These are phyloP conservation scores for Notarius quadriscutis DNA, from an alignment of 2,113 vertebrate species.

Conservation along the genomic window DNA sequence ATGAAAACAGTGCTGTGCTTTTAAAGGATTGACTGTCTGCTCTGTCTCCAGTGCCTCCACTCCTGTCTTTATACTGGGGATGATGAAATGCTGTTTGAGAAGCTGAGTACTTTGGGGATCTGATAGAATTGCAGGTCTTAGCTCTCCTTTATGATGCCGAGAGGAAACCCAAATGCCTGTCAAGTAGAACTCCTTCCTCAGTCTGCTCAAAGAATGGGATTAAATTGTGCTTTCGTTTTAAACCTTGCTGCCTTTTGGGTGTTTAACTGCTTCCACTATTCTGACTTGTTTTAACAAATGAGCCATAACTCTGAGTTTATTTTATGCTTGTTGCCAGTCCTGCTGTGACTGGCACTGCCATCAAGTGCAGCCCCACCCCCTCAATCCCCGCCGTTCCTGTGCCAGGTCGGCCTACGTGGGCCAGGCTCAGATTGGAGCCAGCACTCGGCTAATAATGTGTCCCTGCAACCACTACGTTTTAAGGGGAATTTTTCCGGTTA, in stretches of 20 bases:
- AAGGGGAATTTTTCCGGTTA: constrained; percentile 20
- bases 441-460: constrained; percentile 33
- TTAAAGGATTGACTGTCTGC: constrained; percentile 26
- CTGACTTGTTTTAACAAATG: not conserved
- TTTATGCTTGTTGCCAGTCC: not conserved
- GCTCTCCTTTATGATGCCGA: constrained; percentile 26
- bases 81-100: constrained; percentile 43
- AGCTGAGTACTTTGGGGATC: constrained; percentile 25
- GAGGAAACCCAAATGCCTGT: constrained; percentile 2
- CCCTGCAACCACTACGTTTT: constrained; percentile 25
- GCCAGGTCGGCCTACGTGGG: not conserved
- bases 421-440: constrained; percentile 31
- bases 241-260: not conserved
- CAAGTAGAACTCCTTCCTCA: not conserved
- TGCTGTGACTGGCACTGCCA: constrained; percentile 13
- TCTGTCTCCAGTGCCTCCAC: constrained; percentile 20
- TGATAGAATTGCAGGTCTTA: constrained; percentile 30
- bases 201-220: not conserved
- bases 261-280: not conserved
- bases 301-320: not conserved
- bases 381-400: not conserved
- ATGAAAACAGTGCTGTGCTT: constrained; percentile 14
- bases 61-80: constrained; percentile 20
- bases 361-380: not conserved
- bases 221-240: constrained; percentile 3